phyloP scores from a whole-genome alignment of 2,888 invertebrate species.

The Hipparchia sbordonii region DNA sequence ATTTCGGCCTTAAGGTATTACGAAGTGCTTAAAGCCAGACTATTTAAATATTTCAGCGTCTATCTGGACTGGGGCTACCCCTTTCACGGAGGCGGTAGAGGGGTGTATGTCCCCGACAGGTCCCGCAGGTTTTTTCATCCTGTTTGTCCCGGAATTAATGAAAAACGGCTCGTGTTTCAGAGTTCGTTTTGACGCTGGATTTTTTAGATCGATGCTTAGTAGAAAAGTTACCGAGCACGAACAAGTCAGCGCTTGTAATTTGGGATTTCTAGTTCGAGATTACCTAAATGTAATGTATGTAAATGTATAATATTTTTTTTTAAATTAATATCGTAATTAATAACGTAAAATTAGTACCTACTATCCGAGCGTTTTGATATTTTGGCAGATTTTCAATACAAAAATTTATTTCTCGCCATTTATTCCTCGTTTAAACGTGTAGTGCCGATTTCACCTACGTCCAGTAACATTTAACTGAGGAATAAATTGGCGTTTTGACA shows the following conservation, averaged over 20 bases:
- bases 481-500: too few relatives aligned
- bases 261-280: background rate
- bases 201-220: constrained; percentile 3
- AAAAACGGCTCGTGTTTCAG: constrained; percentile 11
- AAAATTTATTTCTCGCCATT: background rate
- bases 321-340: background rate
- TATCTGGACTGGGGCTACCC: constrained; percentile 16
- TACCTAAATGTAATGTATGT: too few relatives aligned
- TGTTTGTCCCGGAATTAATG: constrained; percentile 20
- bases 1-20: constrained; percentile 27
- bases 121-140: constrained; percentile 19
- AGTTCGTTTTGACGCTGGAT: constrained; percentile 3
- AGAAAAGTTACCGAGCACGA: background rate
- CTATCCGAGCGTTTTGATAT: too few relatives aligned
- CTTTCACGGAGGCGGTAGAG: constrained; percentile 18
- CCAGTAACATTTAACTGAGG: too few relatives aligned
- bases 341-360: too few relatives aligned
- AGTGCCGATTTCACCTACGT: too few relatives aligned
- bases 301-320: background rate
- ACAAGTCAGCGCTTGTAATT: background rate
- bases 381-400: too few relatives aligned
- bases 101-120: constrained; percentile 21
- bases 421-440: too few relatives aligned
- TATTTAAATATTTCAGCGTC: constrained; percentile 42
- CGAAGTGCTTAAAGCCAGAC: constrained; percentile 42